Evolutionary conservation across 1,140 invertebrate genomes (phyloP), one percentile per base, ranked within the genome.

Genomic region (Penaeus chinensis): DNA sequence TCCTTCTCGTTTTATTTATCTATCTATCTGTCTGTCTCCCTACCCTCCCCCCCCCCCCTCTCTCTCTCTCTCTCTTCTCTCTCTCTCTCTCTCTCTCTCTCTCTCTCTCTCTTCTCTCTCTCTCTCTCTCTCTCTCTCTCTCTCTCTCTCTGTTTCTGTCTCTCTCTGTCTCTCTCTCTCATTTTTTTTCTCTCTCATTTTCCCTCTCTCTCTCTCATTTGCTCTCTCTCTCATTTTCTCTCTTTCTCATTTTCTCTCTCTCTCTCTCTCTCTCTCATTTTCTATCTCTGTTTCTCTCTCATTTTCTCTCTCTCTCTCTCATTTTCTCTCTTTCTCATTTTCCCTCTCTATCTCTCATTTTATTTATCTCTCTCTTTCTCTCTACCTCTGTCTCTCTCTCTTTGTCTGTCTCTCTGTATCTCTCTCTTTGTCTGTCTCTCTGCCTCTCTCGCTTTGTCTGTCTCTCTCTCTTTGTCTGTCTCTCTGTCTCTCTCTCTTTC

Each of bases 81-180:
- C 69, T 32, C 78, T 81, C 18, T 63, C 54, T 81, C 42, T 62
- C 42, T 81, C 78, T 60, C 54, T 27, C 78, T 84, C 82, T 71
- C 66, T 84, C 65, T 71, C 32, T 60, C 42, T 71, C 65, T 32
- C 4, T 8, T 42, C 37, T 42, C 37, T 2, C 4, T 42, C 37
- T 42, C 37, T 42, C 37, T 42, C 37, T 42, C 4, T 42, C 37
- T 3, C 37, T 42, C 37, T 42, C 37, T 20, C n/a, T 66, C 37
- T 24, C 22, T 32, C n/a, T 66, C 20, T 22, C 19, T 20, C 47
- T 37, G 32, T 82, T 19, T 60, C 62, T 76, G 7, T 76, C 20
- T n/a, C 24, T n/a, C 18, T 20, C 71, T 32, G 1, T 24, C 18
- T n/a, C 71, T 76, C 71, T 76, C 42, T 37, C 42, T 37, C 24